A percentile compares a stretch with the other conserved stretches of the same genome.
Conservation (phyloP, 2,888 invertebrate species). For the Lithophane socia region DNA sequence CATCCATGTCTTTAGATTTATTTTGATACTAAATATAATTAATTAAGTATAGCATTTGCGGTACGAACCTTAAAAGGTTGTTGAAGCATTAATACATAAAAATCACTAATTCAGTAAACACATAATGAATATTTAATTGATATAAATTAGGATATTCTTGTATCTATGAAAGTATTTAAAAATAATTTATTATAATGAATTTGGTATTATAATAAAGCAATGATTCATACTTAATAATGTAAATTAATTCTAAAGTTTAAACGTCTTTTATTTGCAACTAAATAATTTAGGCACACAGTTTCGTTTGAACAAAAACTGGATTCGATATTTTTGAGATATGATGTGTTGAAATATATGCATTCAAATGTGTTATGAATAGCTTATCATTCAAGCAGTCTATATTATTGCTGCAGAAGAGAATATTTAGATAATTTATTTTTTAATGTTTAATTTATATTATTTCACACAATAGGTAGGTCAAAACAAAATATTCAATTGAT, state of each 20-base stretch:
- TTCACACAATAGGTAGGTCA: slow-evolving; percentile 34
- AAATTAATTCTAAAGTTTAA: slow-evolving; percentile 60
- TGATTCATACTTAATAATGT: slow-evolving; percentile 60
- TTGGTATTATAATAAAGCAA: slow-evolving; percentile 54
- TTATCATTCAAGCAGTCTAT: slow-evolving; percentile 30
- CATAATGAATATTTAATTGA: slow-evolving; percentile 61
- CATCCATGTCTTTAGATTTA: slow-evolving; percentile 17
- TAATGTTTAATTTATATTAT: slow-evolving; percentile 37
- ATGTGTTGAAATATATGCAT: slow-evolving; percentile 65
- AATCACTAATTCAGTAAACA: slow-evolving; percentile 48
- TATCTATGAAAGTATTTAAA: slow-evolving; percentile 56
- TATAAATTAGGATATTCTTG: slow-evolving; percentile 55
- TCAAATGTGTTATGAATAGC: slow-evolving; percentile 51
- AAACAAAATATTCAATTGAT: slow-evolving; percentile 42
- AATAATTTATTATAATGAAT: slow-evolving; percentile 45
- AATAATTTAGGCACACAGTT: slow-evolving; percentile 45
- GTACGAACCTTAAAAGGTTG: slow-evolving; percentile 18
- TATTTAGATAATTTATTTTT: slow-evolving; percentile 35
- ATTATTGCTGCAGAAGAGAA: slow-evolving; percentile 39
- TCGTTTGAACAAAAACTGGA: slow-evolving; percentile 40
- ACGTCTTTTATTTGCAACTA: slow-evolving; percentile 52
- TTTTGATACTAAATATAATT: slow-evolving; percentile 18
- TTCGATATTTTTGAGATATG: slow-evolving; percentile 52
- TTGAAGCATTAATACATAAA: slow-evolving; percentile 33
- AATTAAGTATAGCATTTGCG: slow-evolving; percentile 20